A percentile compares a stretch with the other conserved stretches of the same genome.
Evolutionary conservation across 2,888 invertebrate species (phyloP).

Genomic region (Lithophane socia): DNA sequence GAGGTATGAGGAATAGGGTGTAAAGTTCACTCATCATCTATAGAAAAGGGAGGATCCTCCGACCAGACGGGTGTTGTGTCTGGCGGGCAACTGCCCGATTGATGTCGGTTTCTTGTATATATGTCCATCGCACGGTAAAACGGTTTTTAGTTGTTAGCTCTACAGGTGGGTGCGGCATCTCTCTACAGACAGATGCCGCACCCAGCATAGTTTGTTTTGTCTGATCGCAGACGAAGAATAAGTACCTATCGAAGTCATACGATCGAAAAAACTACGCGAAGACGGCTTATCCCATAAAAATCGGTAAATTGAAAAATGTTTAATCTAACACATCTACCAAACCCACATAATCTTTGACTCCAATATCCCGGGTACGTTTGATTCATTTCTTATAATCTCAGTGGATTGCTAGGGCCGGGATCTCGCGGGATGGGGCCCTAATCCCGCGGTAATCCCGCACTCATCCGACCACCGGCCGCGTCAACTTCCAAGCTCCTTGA

Average conservation of each 20-base stretch:
- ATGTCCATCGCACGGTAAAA: too few relatives aligned
- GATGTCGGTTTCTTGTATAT: too few relatives aligned
- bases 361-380: conserved; percentile 82
- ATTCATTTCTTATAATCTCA: conserved; percentile 87
- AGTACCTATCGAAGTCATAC: not conserved
- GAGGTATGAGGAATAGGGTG: too few relatives aligned
- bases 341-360: conserved; percentile 69
- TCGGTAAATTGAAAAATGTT: conserved; percentile 12
- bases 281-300: not conserved
- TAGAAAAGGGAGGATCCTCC: too few relatives aligned
- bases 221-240: not conserved
- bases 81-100: too few relatives aligned
- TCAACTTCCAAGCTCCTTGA: conserved; percentile 82
- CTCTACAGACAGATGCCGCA: too few relatives aligned
- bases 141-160: too few relatives aligned
- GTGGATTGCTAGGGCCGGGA: conserved; percentile 75
- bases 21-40: too few relatives aligned
- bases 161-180: too few relatives aligned
- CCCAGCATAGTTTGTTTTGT: not conserved
- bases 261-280: not conserved
- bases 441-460: conserved; percentile 79
- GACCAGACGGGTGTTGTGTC: too few relatives aligned
- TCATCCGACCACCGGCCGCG: conserved; percentile 73
- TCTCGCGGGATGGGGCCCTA: conserved; percentile 69
- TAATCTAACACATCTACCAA: conserved; percentile 14